These are phyloP conservation scores for Epinephelus cyanopodus DNA, from an alignment of 2,113 vertebrate genomes.

Conservation along the genomic window DNA sequence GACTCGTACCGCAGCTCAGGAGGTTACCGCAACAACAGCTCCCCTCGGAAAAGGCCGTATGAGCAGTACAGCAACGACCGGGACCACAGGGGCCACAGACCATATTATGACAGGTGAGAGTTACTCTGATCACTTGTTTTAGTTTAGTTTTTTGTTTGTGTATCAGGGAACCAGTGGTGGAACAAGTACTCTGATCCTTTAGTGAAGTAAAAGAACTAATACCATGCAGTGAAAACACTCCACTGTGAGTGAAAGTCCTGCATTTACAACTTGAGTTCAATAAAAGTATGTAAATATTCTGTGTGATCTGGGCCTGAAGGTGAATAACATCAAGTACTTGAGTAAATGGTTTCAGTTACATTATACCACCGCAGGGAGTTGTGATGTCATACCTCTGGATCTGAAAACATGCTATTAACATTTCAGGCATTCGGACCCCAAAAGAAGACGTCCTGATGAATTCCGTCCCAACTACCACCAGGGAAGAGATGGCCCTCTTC, in stretches of 20 bases:
- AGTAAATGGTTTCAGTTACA: no score
- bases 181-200: no score
- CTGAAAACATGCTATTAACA: background rate
- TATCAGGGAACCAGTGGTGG: background rate
- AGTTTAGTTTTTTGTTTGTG: background rate
- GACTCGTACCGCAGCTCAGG: constrained; percentile 92
- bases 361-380: no score
- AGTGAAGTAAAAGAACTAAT: no score
- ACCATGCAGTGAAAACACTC: no score
- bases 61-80: constrained; percentile 95
- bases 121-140: background rate
- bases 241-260: no score
- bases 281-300: no score
- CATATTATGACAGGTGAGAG: constrained; percentile 94
- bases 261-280: no score
- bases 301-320: no score
- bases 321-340: no score
- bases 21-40: constrained; percentile 90
- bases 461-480: constrained; percentile 92
- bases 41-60: constrained; percentile 92
- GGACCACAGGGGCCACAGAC: constrained; percentile 93
- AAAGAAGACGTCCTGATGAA: constrained; percentile 92
- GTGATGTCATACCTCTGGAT: background rate
- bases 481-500: constrained; percentile 84
- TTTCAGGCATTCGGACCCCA: constrained; percentile 92